phyloP scores from a whole-genome alignment of 1,140 invertebrate species.

The Formica exsecta region DNA sequence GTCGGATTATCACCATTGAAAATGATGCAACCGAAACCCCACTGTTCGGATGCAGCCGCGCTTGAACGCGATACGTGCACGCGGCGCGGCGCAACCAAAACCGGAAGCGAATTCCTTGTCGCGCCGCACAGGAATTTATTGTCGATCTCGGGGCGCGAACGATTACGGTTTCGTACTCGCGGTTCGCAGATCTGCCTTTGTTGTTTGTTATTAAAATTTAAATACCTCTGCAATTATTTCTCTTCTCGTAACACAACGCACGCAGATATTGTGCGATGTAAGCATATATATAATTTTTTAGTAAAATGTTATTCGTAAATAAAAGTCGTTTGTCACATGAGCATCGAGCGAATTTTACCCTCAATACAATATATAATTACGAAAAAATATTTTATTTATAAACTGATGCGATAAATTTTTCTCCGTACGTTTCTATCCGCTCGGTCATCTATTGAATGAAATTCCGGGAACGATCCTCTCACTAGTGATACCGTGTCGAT shows the following conservation, averaged over 20 bases:
- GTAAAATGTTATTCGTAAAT: not conserved
- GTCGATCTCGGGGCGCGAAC: slow-evolving; percentile 63
- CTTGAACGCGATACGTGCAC: slow-evolving; percentile 82
- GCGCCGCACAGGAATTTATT: slow-evolving; percentile 64
- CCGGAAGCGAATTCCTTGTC: slow-evolving; percentile 79
- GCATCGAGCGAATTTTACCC: not conserved
- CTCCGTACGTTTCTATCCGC: not conserved
- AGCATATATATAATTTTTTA: not conserved
- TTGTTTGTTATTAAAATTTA: slow-evolving; percentile 13
- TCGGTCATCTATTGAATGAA: not conserved
- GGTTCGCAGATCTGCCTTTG: slow-evolving; percentile 22
- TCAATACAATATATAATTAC: too few relatives aligned
- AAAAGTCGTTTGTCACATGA: not conserved
- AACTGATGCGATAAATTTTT: not conserved
- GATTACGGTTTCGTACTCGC: slow-evolving; percentile 19
- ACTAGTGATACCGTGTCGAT: slow-evolving; percentile 36
- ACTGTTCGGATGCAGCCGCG: slow-evolving; percentile 83
- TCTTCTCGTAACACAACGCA: not conserved
- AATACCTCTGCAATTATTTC: not conserved
- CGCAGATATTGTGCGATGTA: not conserved
- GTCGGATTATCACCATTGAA: slow-evolving; percentile 83
- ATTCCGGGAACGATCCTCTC: slow-evolving; percentile 42
- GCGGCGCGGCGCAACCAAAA: slow-evolving; percentile 74
- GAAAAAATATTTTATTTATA: not conserved
- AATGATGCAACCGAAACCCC: slow-evolving; percentile 82